Conservation (phyloP, 1,140 invertebrate species). For the Halictus rubicundus region DNA sequence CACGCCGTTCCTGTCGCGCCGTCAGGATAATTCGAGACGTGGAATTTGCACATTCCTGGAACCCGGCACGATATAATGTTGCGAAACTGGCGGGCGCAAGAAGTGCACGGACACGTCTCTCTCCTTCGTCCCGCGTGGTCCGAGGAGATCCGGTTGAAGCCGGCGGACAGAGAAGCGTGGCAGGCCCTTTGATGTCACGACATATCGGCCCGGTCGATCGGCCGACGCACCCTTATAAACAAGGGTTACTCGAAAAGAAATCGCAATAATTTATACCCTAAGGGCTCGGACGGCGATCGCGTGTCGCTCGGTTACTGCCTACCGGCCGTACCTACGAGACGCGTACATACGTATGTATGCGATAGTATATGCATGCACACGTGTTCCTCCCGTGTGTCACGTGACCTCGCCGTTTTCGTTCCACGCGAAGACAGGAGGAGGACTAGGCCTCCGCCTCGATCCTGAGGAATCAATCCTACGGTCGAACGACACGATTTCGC, state of each 20-base stretch:
- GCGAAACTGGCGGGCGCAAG: slow-evolving; percentile 7
- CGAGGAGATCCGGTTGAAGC: slow-evolving; percentile 53
- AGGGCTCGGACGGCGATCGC: slow-evolving; percentile 76
- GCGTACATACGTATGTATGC: slow-evolving; percentile 35
- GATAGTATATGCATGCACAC: slow-evolving; percentile 53
- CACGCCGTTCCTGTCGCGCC: background rate
- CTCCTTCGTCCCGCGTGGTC: slow-evolving; percentile 18
- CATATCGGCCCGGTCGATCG: slow-evolving; percentile 72
- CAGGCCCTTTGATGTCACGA: slow-evolving; percentile 77
- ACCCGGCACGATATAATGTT: background rate
- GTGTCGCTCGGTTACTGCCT: slow-evolving; percentile 70
- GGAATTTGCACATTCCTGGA: slow-evolving; percentile 37
- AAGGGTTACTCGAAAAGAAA: slow-evolving; percentile 78
- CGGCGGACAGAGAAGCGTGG: slow-evolving; percentile 43
- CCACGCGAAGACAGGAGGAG: slow-evolving; percentile 47
- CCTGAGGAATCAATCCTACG: slow-evolving; percentile 58
- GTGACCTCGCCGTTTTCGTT: slow-evolving; percentile 61
- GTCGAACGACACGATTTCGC: background rate
- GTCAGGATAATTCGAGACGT: slow-evolving; percentile 28
- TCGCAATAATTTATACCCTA: slow-evolving; percentile 78
- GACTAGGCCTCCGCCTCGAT: slow-evolving; percentile 19
- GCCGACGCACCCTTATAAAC: slow-evolving; percentile 69
- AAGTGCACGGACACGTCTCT: slow-evolving; percentile 22
- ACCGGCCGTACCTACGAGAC: slow-evolving; percentile 39
- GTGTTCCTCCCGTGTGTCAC: slow-evolving; percentile 56